Percentiles rank a stretch among this genome's conserved stretches.
These are phyloP conservation scores for Chaetodon auriga DNA, from an alignment of 2,113 vertebrate species.

Conservation along the genomic window DNA sequence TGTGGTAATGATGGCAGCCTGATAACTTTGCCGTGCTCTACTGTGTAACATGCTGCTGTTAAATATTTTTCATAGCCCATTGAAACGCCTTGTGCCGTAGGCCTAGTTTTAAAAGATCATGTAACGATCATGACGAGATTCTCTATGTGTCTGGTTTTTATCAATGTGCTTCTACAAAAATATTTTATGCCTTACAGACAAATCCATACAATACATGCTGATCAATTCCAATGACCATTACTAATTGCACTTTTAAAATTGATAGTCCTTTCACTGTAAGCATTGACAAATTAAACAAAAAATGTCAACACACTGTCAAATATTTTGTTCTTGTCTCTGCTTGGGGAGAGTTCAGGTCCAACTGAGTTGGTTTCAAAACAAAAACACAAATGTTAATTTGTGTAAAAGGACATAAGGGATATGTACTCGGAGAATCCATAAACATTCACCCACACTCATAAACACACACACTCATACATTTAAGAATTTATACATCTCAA, in stretches of 20 bases:
- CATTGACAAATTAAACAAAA: constrained; percentile 74
- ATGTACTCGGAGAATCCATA: constrained; percentile 69
- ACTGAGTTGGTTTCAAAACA: constrained; percentile 64
- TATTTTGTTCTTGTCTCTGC: constrained; percentile 65
- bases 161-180: constrained; percentile 78
- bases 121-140: constrained; percentile 39
- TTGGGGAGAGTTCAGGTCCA: constrained; percentile 74
- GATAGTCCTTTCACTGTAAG: constrained; percentile 81
- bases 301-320: constrained; percentile 64
- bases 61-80: constrained; percentile 4
- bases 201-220: constrained; percentile 79
- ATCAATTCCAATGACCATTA: constrained; percentile 81
- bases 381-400: constrained; percentile 67
- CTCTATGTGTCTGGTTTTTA: constrained; percentile 56
- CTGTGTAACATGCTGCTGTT: constrained; percentile 65
- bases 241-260: constrained; percentile 88
- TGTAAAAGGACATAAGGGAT: constrained; percentile 77
- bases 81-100: constrained; percentile 71
- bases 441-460: constrained; percentile 68
- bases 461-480: constrained; percentile 73
- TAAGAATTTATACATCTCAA: constrained; percentile 79
- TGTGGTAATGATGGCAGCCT: constrained; percentile 60
- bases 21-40: constrained; percentile 64
- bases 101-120: constrained; percentile 57
- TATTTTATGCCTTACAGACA: constrained; percentile 78